Evolutionary conservation across 2,797 vertebrate genomes (phyloP).

Genomic region (Ctenopoma kingsleyae): DNA sequence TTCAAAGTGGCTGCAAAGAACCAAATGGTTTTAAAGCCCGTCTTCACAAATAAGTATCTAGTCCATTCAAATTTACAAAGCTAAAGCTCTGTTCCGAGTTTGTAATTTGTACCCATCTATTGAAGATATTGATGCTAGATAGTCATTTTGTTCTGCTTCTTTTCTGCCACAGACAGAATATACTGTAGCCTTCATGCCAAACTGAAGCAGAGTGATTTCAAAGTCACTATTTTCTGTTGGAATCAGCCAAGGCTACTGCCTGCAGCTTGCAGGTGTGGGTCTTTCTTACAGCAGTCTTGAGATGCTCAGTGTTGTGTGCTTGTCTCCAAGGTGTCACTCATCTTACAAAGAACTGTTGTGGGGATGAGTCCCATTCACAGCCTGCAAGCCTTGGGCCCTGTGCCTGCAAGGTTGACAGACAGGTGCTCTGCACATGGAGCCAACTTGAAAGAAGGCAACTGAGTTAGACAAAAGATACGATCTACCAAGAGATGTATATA

Average conservation of each 20-base stretch:
- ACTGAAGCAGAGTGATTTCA: constrained; percentile 27
- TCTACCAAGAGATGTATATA: neutral
- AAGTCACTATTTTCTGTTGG: constrained; percentile 31
- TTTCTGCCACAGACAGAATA: constrained; percentile 10
- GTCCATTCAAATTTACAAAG: constrained; percentile 19
- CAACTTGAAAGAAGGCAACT: neutral
- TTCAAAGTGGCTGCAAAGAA: neutral
- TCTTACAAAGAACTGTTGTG: constrained; percentile 25
- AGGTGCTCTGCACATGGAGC: constrained; percentile 27
- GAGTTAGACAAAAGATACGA: neutral
- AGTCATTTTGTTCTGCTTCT: constrained; percentile 14
- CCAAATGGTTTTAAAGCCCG: neutral
- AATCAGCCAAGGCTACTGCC: constrained; percentile 37
- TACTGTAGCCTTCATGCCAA: constrained; percentile 8
- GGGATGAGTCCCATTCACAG: constrained; percentile 25
- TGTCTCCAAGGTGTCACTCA: constrained; percentile 53
- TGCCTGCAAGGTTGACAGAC: constrained; percentile 36
- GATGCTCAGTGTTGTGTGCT: constrained; percentile 9
- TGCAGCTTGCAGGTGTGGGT: constrained; percentile 41
- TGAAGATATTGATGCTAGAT: neutral
- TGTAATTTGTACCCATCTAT: constrained; percentile 1
- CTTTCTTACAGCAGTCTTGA: constrained; percentile 43
- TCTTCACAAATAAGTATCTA: constrained; percentile 6
- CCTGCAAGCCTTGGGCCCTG: constrained; percentile 38
- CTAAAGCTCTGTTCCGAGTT: neutral